Evolutionary conservation across 2,113 vertebrate species (phyloP).

Genomic region (Ophthalmotilapia sp.): DNA sequence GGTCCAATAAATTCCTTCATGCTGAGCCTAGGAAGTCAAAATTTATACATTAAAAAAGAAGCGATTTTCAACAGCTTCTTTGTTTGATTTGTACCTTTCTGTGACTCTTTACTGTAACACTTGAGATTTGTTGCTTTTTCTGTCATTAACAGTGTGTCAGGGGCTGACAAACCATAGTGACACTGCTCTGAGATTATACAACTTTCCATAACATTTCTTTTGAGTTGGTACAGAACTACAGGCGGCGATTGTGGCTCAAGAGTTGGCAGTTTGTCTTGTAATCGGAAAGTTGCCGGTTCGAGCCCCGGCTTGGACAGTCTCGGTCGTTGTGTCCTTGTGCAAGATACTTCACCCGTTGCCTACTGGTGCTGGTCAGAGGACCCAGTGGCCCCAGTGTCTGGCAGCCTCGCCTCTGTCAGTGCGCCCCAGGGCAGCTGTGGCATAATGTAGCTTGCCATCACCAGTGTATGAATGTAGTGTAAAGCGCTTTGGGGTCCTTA

Average conservation of each 20-base stretch:
- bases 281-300: rapidly evolving
- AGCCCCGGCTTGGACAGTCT: not conserved
- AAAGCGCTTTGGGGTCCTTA: not conserved
- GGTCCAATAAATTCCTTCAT: not conserved
- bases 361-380: not conserved
- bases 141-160: not conserved
- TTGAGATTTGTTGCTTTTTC: not conserved
- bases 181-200: not conserved
- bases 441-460: not conserved
- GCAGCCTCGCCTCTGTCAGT: not conserved
- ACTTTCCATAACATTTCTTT: not conserved
- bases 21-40: not conserved
- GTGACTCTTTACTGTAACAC: not conserved
- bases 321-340: not conserved
- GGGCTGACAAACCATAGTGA: not conserved
- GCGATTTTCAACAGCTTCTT: not conserved
- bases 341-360: rapidly evolving
- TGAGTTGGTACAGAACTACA: not conserved
- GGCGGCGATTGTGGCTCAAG: rapidly evolving
- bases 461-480: not conserved
- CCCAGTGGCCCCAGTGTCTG: rapidly evolving
- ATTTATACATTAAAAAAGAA: not conserved
- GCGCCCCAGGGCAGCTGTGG: not conserved
- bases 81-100: not conserved
- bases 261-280: not conserved